Conservation (phyloP, 2,888 invertebrate species). For the Thecocarcelia acutangulata region DNA sequence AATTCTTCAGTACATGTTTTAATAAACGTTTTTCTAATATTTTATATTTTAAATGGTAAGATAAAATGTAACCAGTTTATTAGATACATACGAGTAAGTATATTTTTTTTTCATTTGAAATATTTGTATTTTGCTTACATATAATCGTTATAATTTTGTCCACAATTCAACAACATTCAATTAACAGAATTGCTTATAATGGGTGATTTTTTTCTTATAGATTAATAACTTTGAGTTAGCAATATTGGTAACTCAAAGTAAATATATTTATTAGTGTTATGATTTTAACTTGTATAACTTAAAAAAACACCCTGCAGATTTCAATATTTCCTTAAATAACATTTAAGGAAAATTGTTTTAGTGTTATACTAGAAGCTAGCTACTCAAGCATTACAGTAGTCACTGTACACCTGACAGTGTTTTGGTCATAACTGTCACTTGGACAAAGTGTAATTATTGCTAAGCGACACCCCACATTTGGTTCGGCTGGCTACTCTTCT, state of each 20-base stretch:
- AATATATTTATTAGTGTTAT: too few species aligned
- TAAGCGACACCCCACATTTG: conserved; percentile 70
- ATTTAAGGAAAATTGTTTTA: conserved; percentile 21
- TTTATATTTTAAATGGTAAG: conserved; percentile 27
- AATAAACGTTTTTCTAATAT: conserved; percentile 44
- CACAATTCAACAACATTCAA: conserved; percentile 52
- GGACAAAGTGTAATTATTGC: conserved; percentile 71
- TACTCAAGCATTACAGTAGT: not conserved
- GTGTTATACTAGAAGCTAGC: not conserved
- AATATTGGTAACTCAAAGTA: too few species aligned
- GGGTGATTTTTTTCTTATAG: too few species aligned
- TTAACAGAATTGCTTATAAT: conserved; percentile 31
- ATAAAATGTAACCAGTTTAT: conserved; percentile 38
- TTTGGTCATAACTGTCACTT: conserved; percentile 66
- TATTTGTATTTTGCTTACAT: conserved; percentile 7
- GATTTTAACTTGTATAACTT: too few species aligned
- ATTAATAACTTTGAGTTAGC: too few species aligned
- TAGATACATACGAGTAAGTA: too few species aligned
- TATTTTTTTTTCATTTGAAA: not conserved
- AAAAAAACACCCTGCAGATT: too few species aligned
- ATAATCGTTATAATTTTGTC: not conserved
- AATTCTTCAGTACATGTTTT: not conserved
- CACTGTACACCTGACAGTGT: not conserved
- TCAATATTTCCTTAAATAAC: conserved; percentile 33
- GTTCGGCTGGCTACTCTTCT: conserved; percentile 17